phyloP scores from a whole-genome alignment of 2,113 vertebrate genomes.

The Candoia aspera region DNA sequence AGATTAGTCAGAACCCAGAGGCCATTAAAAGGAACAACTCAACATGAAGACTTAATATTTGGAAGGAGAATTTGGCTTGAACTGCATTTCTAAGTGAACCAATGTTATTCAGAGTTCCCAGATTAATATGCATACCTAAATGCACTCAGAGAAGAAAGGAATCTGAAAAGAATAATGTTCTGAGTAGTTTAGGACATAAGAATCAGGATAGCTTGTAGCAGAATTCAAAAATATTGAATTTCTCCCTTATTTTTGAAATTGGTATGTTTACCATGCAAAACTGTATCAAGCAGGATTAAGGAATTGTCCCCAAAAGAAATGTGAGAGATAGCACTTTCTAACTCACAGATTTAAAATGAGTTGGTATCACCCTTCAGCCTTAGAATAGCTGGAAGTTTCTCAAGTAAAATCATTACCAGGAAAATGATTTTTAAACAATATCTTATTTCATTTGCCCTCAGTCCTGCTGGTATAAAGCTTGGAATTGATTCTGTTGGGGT shows the following conservation, averaged over 20 bases:
- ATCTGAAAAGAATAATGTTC: not conserved
- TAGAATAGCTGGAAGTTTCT: not conserved
- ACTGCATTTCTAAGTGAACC: not conserved
- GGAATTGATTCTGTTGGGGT: not conserved
- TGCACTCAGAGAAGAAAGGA: not conserved
- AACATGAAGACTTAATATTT: not conserved
- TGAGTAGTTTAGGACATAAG: not conserved
- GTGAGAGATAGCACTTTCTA: not conserved
- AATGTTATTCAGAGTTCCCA: not conserved
- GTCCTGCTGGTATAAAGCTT: not conserved
- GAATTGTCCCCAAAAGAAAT: not conserved
- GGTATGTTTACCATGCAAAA: not conserved
- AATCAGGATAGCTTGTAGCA: not conserved
- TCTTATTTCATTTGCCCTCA: fast-evolving
- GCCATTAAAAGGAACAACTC: not conserved
- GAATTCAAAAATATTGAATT: not conserved
- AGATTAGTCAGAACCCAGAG: not conserved
- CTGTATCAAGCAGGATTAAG: not conserved
- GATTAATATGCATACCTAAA: not conserved
- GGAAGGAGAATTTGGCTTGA: not conserved
- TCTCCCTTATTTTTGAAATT: too few relatives aligned
- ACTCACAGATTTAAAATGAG: not conserved
- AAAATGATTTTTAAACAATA: not conserved
- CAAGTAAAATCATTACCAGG: not conserved
- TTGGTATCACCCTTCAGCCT: too few relatives aligned